phyloP scores from a whole-genome alignment of 2,888 invertebrate species.

The Girardia tigrina region DNA sequence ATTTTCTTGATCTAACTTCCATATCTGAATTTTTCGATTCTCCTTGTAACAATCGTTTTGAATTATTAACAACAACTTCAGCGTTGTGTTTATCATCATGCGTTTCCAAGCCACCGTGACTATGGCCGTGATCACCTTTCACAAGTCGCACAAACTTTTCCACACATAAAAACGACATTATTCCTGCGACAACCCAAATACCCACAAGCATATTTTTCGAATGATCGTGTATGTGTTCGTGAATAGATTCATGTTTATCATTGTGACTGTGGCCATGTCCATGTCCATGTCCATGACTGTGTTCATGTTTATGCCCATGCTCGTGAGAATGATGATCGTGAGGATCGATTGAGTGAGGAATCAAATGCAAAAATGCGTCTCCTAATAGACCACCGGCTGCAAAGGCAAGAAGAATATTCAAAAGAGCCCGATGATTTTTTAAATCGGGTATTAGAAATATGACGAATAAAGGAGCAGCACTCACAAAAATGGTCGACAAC shows the following conservation, averaged over 20 bases:
- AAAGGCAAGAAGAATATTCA: conserved; percentile 54
- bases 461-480: conserved; percentile 80
- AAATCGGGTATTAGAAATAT: conserved; percentile 68
- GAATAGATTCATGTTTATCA: conserved; percentile 40
- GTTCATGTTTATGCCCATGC: conserved; percentile 43
- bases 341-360: conserved; percentile 73
- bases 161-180: conserved; percentile 75
- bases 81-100: too few relatives aligned
- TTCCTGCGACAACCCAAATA: conserved; percentile 79
- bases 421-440: conserved; percentile 2
- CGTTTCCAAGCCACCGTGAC: too few relatives aligned
- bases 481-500: conserved; percentile 77
- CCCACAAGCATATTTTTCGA: conserved; percentile 63
- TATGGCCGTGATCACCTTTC: conserved; percentile 62
- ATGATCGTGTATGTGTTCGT: conserved; percentile 39
- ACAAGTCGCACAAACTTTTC: conserved; percentile 67
- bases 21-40: conserved; percentile 33
- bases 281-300: conserved; percentile 54
- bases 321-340: conserved; percentile 42
- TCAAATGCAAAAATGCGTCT: conserved; percentile 93
- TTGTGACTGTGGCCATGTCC: conserved; percentile 43
- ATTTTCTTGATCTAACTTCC: conserved; percentile 38
- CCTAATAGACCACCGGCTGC: conserved; percentile 67
- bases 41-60: conserved; percentile 31
- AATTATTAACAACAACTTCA: neutral